These are phyloP conservation scores for Hypothenemus hampei DNA, from an alignment of 1,140 invertebrate genomes.

Conservation along the genomic window DNA sequence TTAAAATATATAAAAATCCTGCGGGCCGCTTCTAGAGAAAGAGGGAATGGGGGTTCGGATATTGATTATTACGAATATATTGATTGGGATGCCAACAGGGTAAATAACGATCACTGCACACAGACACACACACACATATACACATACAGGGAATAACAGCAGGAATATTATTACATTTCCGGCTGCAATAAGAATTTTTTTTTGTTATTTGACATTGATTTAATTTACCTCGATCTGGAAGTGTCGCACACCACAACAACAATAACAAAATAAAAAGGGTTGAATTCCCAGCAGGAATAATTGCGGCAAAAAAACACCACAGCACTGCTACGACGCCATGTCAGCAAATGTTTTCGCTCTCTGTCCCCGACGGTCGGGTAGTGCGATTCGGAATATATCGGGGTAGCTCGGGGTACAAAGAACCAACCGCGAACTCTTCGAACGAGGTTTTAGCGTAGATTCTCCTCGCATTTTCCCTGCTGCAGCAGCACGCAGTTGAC, in stretches of 20 bases:
- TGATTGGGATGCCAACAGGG: conserved; percentile 28
- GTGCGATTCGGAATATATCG: conserved; percentile 37
- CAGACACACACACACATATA: neutral
- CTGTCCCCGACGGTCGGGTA: conserved; percentile 27
- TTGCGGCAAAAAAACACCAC: conserved; percentile 38
- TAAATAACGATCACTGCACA: neutral
- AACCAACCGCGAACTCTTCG: conserved; percentile 40
- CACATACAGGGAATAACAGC: neutral
- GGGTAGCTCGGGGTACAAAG: conserved; percentile 41
- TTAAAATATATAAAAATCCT: conserved; percentile 23
- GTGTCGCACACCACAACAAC: too few relatives aligned
- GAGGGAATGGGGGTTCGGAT: conserved; percentile 31
- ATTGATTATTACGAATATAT: conserved; percentile 44
- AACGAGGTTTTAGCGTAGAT: conserved; percentile 34
- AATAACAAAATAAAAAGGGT: conserved; percentile 35
- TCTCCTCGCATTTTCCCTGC: conserved; percentile 1
- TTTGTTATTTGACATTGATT: too few relatives aligned
- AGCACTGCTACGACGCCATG: conserved; percentile 46
- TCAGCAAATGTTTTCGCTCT: conserved; percentile 40
- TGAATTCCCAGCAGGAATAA: conserved; percentile 41
- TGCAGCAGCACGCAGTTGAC: too few relatives aligned
- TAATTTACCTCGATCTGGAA: conserved; percentile 37
- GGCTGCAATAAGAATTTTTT: too few relatives aligned
- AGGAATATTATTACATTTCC: too few relatives aligned
- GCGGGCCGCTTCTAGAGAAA: conserved; percentile 19